These are phyloP conservation scores for Rhyacophila brunnea DNA, from an alignment of 1,140 invertebrate species.

Conservation along the genomic window DNA sequence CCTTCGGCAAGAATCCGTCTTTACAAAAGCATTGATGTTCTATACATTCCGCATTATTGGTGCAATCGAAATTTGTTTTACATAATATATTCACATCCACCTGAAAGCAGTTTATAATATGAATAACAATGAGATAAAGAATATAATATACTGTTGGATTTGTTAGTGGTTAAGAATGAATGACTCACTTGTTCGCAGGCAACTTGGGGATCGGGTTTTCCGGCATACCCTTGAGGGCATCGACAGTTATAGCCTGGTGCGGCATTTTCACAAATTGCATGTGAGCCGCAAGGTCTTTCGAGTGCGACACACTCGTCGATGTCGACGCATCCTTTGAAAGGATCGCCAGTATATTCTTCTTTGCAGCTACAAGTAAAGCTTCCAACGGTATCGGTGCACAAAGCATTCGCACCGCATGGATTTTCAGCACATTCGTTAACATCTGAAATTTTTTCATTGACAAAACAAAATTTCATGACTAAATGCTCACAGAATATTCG, in stretches of 20 bases:
- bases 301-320: constrained; percentile 85
- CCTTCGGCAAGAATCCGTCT: constrained; percentile 79
- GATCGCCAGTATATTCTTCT: constrained; percentile 82
- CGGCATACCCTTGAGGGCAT: constrained; percentile 85
- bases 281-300: constrained; percentile 79
- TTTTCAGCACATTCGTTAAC: constrained; percentile 85
- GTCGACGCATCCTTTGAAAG: constrained; percentile 80
- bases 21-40: constrained; percentile 89
- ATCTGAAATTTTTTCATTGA: constrained; percentile 59
- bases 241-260: constrained; percentile 83
- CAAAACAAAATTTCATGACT: constrained; percentile 1
- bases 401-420: constrained; percentile 80
- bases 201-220: constrained; percentile 75
- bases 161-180: constrained; percentile 2
- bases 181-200: constrained; percentile 78
- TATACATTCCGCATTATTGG: constrained; percentile 87
- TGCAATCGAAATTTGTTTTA: constrained; percentile 86
- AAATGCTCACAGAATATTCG: constrained; percentile 1
- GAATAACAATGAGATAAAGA: neutral
- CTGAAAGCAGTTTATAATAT: constrained; percentile 47
- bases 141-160: too few species aligned
- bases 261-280: constrained; percentile 86
- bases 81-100: constrained; percentile 84
- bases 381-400: constrained; percentile 83
- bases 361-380: constrained; percentile 82